A percentile compares a stretch with the other conserved stretches of the same genome.
Conservation (phyloP, 2,888 invertebrate genomes). For the Melinopterus prodromus region DNA sequence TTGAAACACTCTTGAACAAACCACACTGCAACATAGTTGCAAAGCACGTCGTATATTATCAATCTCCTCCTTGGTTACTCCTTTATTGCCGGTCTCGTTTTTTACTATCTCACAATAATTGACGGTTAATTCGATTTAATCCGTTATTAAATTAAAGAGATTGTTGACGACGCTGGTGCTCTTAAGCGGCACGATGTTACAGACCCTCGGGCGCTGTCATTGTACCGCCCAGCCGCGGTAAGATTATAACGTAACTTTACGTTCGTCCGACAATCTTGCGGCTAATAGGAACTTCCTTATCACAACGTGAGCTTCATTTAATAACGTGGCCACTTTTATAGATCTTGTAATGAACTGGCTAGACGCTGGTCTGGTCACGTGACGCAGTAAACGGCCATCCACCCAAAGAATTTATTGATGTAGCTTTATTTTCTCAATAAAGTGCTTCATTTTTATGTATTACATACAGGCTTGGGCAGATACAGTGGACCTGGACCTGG, state of each 20-base stretch:
- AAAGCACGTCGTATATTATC: background rate
- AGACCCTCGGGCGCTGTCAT: background rate
- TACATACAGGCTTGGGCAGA: no score
- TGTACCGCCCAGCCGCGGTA: background rate
- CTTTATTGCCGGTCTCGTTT: background rate
- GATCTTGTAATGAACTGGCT: slow-evolving; percentile 27
- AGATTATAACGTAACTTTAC: slow-evolving; percentile 4
- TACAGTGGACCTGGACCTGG: no score
- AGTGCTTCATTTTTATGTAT: background rate
- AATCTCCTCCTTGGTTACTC: background rate
- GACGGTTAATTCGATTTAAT: slow-evolving; percentile 4
- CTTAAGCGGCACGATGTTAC: background rate
- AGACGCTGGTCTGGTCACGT: slow-evolving; percentile 11
- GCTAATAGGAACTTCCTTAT: slow-evolving; percentile 39
- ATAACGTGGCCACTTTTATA: slow-evolving; percentile 24
- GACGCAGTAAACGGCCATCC: background rate
- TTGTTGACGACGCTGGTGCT: background rate
- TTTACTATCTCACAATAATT: slow-evolving; percentile 4
- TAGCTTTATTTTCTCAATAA: background rate
- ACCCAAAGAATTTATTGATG: background rate
- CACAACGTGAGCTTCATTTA: slow-evolving; percentile 37
- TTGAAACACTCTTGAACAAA: no score
- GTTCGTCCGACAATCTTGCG: slow-evolving; percentile 32
- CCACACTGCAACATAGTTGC: no score
- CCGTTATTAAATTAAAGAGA: background rate